These are phyloP conservation scores for Drosophila differens DNA, from an alignment of 2,888 invertebrate species.

Conservation along the genomic window DNA sequence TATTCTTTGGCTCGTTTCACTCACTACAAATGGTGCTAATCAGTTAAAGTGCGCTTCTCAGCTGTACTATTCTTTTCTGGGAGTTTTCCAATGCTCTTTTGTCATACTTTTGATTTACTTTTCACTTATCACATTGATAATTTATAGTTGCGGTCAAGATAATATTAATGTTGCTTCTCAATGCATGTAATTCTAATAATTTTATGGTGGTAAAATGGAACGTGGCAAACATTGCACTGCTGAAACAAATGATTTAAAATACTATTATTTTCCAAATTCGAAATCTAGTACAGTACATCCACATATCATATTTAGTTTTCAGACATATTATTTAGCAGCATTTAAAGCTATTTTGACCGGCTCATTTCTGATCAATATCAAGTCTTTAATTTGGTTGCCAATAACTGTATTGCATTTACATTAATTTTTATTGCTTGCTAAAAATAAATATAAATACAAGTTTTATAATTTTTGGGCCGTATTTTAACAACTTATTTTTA, in stretches of 20 bases:
- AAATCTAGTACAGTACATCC: background rate
- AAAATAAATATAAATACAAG: no score
- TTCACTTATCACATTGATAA: slow-evolving; percentile 9
- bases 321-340: background rate
- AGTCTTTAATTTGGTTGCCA: background rate
- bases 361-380: background rate
- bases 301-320: background rate
- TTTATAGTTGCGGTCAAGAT: background rate
- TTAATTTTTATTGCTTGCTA: background rate
- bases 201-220: background rate
- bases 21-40: slow-evolving; percentile 9
- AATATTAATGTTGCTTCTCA: background rate
- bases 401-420: background rate
- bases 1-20: background rate
- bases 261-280: background rate
- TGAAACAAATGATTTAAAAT: background rate
- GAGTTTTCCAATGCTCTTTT: background rate
- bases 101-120: slow-evolving; percentile 5
- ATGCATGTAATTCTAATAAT: background rate
- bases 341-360: background rate
- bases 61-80: background rate
- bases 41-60: slow-evolving; percentile 3
- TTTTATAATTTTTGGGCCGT: no score
- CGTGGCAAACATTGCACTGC: no score
- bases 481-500: background rate